Base-by-base conservation (phyloP, 2,797 vertebrate genomes). In the Chaetophractus vellerosus region DNA sequence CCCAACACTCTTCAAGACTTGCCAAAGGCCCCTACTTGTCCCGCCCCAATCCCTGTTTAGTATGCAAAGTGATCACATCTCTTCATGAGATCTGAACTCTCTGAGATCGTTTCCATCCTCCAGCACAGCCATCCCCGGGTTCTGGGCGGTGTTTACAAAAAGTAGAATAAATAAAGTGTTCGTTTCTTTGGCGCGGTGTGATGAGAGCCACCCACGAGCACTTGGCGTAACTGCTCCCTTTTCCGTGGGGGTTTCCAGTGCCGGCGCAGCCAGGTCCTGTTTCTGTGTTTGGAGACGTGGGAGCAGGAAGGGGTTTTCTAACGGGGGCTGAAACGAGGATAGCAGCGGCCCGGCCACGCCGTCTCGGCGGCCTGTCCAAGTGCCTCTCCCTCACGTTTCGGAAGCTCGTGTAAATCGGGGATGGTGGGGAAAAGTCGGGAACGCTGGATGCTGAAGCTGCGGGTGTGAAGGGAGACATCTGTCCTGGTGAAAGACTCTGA, bases 381-480 rank as follows among this genome's bases (percentile, higher is more conserved):
- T 95, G 97, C 88, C 94, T 97, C 98, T 98, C 96, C 48, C 97
- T 97, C 97, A 69, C 88, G 64, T 98, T 98, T 97, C 97, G 79
- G 97, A 96, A 97, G 96, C 94, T 93, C 90, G 59, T 97, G 92
- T 98, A 97, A 96, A 98, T 97, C 92, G 98, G 98, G 97, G 89
- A 87, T 55, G 93, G 59, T 66, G 89, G 69, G 87, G 80, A 94
- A 96, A 76, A 97, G 97, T 96, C 97, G 86, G 86, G 63, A 95
- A 91, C 91, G 72, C 92, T 96, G 57, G 98, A 96, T 98, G 97
- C 97, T 95, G 96, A 82, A 96, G 97, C 97, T 96, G 96, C 26
- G 41, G 97, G 98, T 98, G 96, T 98, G 95, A 98, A 98, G 96
- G 93, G 92, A 96, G 98, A 98, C 98, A 98, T 98, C 98, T 98